Conservation (phyloP, 1,140 invertebrate genomes). For the Drosophila paulistorum region DNA sequence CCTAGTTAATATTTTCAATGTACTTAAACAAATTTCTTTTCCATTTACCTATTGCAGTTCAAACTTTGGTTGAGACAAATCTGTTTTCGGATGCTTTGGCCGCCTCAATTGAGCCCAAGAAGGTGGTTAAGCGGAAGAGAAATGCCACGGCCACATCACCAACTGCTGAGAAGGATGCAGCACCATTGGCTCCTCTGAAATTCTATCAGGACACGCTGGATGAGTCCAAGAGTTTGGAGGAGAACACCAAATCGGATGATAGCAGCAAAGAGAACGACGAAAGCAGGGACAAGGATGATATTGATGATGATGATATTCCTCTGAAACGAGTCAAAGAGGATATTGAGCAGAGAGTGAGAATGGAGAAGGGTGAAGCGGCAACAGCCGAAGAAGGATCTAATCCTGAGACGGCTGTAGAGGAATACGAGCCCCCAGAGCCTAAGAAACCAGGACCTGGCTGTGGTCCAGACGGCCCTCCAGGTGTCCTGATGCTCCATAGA, state of each 20-base stretch:
- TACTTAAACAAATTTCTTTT: background rate
- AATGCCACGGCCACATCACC: slow-evolving; percentile 87
- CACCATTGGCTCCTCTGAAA: slow-evolving; percentile 86
- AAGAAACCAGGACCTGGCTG: slow-evolving; percentile 78
- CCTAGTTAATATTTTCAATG: background rate
- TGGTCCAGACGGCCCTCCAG: slow-evolving; percentile 79
- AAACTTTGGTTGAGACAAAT: slow-evolving; percentile 93
- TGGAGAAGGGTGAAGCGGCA: slow-evolving; percentile 46
- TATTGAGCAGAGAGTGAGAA: slow-evolving; percentile 74
- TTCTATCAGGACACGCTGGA: slow-evolving; percentile 97
- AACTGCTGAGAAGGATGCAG: slow-evolving; percentile 83
- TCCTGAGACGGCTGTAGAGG: slow-evolving; percentile 42
- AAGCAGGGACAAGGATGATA: slow-evolving; percentile 70
- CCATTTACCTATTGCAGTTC: slow-evolving; percentile 85
- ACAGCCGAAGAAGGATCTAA: slow-evolving; percentile 31
- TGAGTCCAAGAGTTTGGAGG: slow-evolving; percentile 84
- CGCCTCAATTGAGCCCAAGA: slow-evolving; percentile 87
- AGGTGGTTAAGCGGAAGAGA: slow-evolving; percentile 90
- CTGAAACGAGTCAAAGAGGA: slow-evolving; percentile 80
- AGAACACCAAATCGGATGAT: slow-evolving; percentile 81
- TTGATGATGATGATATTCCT: slow-evolving; percentile 78
- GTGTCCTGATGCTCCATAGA: slow-evolving; percentile 74
- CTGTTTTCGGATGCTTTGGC: slow-evolving; percentile 96
- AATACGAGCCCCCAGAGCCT: slow-evolving; percentile 49
- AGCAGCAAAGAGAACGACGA: slow-evolving; percentile 82